A percentile compares a stretch with the other conserved stretches of the same genome.
phyloP scores from a whole-genome alignment of 2,113 vertebrate species.

The Danionella cerebrum region DNA sequence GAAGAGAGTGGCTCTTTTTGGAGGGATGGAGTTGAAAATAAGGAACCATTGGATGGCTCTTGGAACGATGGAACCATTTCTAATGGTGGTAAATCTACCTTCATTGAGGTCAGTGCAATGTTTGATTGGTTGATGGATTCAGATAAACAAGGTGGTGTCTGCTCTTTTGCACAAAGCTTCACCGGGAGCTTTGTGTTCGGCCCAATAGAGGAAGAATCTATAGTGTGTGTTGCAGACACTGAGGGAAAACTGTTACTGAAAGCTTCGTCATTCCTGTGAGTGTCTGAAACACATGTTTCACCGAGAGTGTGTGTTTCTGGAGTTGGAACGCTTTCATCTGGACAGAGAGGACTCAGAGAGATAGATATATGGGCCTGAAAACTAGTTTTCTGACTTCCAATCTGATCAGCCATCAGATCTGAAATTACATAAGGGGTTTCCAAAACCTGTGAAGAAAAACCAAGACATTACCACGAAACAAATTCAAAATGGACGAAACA shows the following conservation, averaged over 20 bases:
- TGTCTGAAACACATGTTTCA: not conserved
- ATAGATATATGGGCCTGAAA: conserved; percentile 29
- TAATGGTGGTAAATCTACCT: not conserved
- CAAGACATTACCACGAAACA: conserved; percentile 24
- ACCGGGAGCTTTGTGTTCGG: not conserved
- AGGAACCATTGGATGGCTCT: not conserved
- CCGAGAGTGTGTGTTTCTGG: not conserved
- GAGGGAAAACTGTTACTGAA: not conserved
- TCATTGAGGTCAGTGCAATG: not conserved
- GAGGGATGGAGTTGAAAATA: not conserved
- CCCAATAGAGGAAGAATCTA: not conserved
- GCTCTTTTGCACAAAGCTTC: no score
- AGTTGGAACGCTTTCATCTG: not conserved
- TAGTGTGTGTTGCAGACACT: not conserved
- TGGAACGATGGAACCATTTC: not conserved
- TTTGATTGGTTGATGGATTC: not conserved
- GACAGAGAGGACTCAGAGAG: conserved; percentile 23
- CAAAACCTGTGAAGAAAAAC: conserved; percentile 67
- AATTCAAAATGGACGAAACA: not conserved
- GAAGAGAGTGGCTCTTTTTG: not conserved
- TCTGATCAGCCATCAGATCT: conserved; percentile 50
- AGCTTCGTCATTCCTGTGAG: not conserved
- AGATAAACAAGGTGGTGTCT: not conserved
- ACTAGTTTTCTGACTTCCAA: conserved; percentile 44
- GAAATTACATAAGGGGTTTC: conserved; percentile 56